Conservation (phyloP, 2,888 invertebrate species). For the Apamea anceps region DNA sequence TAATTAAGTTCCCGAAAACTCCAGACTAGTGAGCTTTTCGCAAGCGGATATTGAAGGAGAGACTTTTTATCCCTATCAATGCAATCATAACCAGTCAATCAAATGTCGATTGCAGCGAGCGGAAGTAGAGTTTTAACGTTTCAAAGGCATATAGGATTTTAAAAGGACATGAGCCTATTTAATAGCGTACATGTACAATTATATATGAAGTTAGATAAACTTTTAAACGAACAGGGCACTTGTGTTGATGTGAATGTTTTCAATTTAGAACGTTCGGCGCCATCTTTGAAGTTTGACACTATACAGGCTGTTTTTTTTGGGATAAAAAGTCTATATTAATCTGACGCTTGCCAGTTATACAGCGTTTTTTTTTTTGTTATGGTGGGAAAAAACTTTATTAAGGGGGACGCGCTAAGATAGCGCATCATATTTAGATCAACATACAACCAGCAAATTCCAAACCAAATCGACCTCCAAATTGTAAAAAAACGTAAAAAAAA, state of each 20-base stretch:
- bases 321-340: background rate
- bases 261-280: background rate
- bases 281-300: slow-evolving; percentile 9
- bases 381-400: too few relatives aligned
- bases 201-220: slow-evolving; percentile 5
- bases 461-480: background rate
- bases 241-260: background rate
- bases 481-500: background rate
- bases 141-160: slow-evolving; percentile 28
- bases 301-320: background rate
- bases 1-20: slow-evolving; percentile 62
- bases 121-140: slow-evolving; percentile 50
- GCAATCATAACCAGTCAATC: slow-evolving; percentile 65
- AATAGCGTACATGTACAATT: background rate
- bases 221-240: slow-evolving; percentile 3
- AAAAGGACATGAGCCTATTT: slow-evolving; percentile 28
- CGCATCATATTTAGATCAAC: background rate
- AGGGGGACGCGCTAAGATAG: background rate
- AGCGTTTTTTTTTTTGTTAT: background rate
- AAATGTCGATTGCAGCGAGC: slow-evolving; percentile 57
- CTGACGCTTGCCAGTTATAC: background rate
- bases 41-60: slow-evolving; percentile 59
- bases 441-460: background rate
- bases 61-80: slow-evolving; percentile 58
- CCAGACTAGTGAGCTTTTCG: slow-evolving; percentile 46